A percentile compares a stretch with the other conserved stretches of the same genome.
Conservation (phyloP, 2,113 vertebrate species). For the Numida meleagris region DNA sequence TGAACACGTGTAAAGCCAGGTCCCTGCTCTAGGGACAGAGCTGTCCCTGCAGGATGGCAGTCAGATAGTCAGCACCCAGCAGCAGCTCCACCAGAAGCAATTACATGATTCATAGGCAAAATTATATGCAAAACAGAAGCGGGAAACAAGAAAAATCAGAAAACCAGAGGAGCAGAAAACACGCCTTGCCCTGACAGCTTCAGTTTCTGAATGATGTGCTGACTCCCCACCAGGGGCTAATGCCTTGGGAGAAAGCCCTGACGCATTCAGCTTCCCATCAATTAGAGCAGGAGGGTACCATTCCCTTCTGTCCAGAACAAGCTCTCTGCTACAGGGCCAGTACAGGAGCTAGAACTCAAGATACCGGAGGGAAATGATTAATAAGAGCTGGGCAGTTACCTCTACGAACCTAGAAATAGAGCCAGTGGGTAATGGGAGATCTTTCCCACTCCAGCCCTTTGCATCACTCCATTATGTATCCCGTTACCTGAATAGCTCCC, state of each 20-base stretch:
- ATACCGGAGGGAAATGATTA: background rate
- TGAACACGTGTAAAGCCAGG: fast-evolving
- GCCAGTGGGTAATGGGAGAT: background rate
- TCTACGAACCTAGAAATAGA: background rate
- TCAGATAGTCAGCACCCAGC: background rate
- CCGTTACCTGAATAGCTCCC: constrained; percentile 53
- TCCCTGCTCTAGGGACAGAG: background rate
- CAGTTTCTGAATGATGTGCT: fast-evolving
- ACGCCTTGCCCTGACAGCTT: background rate
- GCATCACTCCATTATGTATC: background rate
- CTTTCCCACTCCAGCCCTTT: background rate
- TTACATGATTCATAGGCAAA: background rate
- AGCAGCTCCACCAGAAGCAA: background rate
- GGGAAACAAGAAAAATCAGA: background rate
- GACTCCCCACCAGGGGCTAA: background rate
- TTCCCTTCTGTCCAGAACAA: background rate
- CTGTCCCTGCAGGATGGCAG: background rate
- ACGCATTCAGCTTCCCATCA: background rate
- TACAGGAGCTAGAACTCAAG: fast-evolving
- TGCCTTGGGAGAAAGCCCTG: fast-evolving
- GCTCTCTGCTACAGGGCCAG: background rate
- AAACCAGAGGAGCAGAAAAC: background rate
- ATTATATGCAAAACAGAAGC: fast-evolving
- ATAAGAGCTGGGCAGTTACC: background rate
- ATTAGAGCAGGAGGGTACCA: background rate